These are phyloP conservation scores for Phaedon cochleariae DNA, from an alignment of 2,888 invertebrate genomes.

Conservation along the genomic window DNA sequence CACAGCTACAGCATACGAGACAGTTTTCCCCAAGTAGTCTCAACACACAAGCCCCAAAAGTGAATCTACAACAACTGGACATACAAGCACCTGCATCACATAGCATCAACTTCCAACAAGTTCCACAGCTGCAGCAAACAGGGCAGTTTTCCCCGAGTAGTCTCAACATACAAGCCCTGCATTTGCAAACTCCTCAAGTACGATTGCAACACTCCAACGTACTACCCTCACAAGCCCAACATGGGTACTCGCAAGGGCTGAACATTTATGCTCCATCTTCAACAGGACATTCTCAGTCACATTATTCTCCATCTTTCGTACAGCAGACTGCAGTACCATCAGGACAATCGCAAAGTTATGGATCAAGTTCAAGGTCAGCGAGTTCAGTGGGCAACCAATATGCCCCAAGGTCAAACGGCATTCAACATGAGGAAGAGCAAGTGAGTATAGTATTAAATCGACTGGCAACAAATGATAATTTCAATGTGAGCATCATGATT, in stretches of 20 bases:
- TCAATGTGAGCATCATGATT: no score
- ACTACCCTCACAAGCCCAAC: not conserved
- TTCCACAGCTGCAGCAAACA: no score
- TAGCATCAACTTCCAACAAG: no score
- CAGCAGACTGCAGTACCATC: not conserved
- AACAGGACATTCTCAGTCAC: not conserved
- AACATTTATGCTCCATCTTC: no score
- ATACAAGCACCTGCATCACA: no score
- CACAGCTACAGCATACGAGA: no score
- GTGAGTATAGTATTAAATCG: not conserved
- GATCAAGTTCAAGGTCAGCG: not conserved
- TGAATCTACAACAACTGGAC: not conserved
- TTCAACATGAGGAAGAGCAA: not conserved
- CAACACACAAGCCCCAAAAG: not conserved
- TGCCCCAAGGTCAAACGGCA: not conserved
- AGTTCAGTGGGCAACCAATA: not conserved
- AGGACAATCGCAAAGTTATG: not conserved
- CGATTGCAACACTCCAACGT: no score
- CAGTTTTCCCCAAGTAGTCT: no score
- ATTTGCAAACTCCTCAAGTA: no score
- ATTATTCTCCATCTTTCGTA: not conserved
- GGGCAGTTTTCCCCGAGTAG: no score
- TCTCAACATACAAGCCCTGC: no score
- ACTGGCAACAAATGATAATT: not conserved
- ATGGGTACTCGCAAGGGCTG: not conserved